A percentile compares a stretch with the other conserved stretches of the same genome.
phyloP scores from a whole-genome alignment of 2,797 vertebrate species.

The Octomys mimax region DNA sequence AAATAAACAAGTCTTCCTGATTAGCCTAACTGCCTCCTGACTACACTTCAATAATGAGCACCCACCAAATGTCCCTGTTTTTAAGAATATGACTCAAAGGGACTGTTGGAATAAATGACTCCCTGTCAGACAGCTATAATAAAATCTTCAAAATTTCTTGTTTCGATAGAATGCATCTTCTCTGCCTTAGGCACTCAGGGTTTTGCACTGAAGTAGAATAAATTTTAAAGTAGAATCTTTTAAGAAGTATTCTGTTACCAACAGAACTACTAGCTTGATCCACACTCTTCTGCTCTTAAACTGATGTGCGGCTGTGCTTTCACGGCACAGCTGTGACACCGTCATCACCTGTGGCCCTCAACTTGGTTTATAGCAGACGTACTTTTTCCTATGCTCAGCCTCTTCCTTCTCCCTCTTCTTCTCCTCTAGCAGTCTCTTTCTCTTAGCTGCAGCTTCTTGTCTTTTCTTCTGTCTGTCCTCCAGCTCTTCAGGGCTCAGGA shows the following conservation, averaged over 20 bases:
- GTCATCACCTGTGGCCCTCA: neutral
- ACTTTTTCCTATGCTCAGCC: conserved; percentile 93
- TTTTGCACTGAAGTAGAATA: neutral
- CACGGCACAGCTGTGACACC: neutral
- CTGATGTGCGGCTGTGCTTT: neutral
- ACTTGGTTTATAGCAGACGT: conserved; percentile 48
- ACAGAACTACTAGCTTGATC: neutral
- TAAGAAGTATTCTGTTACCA: neutral
- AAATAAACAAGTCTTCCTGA: conserved; percentile 29
- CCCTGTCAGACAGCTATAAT: neutral
- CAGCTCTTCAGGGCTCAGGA: conserved; percentile 91
- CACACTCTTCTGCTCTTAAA: neutral
- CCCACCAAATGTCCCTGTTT: neutral
- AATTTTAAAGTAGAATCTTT: conserved; percentile 43
- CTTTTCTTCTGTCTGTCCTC: conserved; percentile 89
- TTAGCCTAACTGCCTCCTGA: conserved; percentile 24
- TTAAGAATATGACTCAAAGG: conserved; percentile 42
- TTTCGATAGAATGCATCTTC: conserved; percentile 7
- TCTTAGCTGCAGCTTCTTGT: conserved; percentile 93
- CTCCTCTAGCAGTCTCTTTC: conserved; percentile 91
- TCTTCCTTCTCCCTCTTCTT: conserved; percentile 90
- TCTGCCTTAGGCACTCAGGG: neutral
- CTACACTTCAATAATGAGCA: conserved; percentile 16
- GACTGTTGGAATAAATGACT: neutral
- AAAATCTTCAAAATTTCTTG: conserved; percentile 28